Base-by-base conservation (phyloP, 2,888 invertebrate species). In the Plebejus argus region DNA sequence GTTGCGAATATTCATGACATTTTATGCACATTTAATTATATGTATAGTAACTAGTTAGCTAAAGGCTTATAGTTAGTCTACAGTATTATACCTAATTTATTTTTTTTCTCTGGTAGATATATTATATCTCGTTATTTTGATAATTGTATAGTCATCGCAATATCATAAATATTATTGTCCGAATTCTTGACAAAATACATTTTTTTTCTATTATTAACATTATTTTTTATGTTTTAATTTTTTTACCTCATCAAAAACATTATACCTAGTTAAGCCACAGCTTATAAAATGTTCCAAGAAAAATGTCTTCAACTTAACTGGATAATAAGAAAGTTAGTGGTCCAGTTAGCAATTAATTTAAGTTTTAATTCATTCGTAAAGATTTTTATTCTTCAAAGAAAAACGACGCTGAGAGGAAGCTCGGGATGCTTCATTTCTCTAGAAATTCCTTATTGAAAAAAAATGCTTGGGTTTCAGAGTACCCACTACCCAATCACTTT, bases 301-400 rank as follows among this genome's bases (percentile, higher is more conserved):
- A 53, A 53, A 18, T 53, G 18, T 20, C 20, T 8, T n/a, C 2
- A 58, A 23, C 58, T 61, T 23, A 23, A 23, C 23, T 23, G 23
- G 12, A 23, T 23, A 61, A 23, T 61, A 23, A 23, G 23, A 23
- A 61, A 61, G 61, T 23, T 4, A 61, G 61, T 23, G 61, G 58
- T n/a, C 58, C n/a, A 58, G 58, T 58, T 58, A 58, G 23, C 61
- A 61, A 61, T 23, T 61, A 61, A 61, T 61, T 61, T 3, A 23
- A 61, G 61, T 61, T 61, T 61, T 23, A 61, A 23, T 23, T 61
- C 61, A 61, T 61, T 61, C 12, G 23, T 23, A 12, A 61, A 23
- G 61, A 61, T 61, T 61, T 23, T 12, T 58, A 10, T 58, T 20
- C 20, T 23, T 61, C 1, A 10, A 23, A 12, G 4, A 10, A 61